Base-by-base conservation (phyloP, 2,113 vertebrate genomes). In the Clarias magur region DNA sequence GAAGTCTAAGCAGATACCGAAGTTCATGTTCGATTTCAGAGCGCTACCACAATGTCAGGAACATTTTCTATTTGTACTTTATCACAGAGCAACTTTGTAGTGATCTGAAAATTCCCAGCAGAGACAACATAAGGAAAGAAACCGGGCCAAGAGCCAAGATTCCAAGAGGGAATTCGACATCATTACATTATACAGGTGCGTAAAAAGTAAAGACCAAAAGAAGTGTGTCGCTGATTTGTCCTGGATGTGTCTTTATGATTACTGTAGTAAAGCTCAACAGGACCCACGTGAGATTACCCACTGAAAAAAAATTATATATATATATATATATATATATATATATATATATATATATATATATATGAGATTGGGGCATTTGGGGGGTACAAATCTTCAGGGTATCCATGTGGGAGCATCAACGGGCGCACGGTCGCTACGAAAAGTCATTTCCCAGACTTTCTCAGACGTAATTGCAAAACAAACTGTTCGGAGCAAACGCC, bases 401-500 rank as follows among this genome's bases (percentile, higher is more conserved):
- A 48, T 54, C 73, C 73, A n/a, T n/a, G 73, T n/a, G 48, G 73
- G 25, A n/a, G 4, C 48, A 54, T 53, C 73, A 15, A 25, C 34
- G 25, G 82, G 30, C 87, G 75, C 54, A 85, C 13, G 19, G 19
- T 63, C 57, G 78, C 63, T 34, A 6, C 19, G 21, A 42, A 34
- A 73, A 73, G 30, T 42, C 17, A 48, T 23, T 57, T 85, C 5
- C 3, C n/a, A 27, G 81, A 30, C 54, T 85, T 86, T 87, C 85
- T 63, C 62, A 79, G 88, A 91, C 88, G 70, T 82, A 87, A 92
- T 83, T 89, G 72, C 89, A 90, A 90, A 89, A 86, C 72, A 92
- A 93, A 92, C 86, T 75, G 82, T 88, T 87, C 87, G 82, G 65
- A 82, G 62, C 54, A 80, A 90, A 82, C 21, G 63, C 34, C n/a